Base-by-base conservation (phyloP, 2,888 invertebrate species). In the Urechis unicinctus region DNA sequence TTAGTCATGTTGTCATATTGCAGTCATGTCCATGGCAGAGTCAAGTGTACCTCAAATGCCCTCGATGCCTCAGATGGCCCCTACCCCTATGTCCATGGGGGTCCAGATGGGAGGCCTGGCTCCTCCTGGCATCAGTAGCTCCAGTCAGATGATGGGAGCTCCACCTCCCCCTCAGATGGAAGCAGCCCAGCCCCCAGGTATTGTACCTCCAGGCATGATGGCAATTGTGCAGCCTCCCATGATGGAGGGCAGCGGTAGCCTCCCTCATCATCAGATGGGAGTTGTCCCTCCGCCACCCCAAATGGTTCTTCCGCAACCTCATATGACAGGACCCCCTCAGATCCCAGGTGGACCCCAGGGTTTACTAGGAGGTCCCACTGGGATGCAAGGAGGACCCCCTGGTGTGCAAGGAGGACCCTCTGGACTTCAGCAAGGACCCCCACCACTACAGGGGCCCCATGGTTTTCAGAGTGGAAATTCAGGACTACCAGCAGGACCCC, bases 141-240 rank as follows among this genome's bases (percentile, higher is more conserved):
- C 41, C 41, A 29, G 45, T 45, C 42, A 45, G n/a, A n/a, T n/a
- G n/a, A n/a, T n/a, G n/a, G n/a, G n/a, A n/a, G n/a, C n/a, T 30
- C 52, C 59, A 50, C 56, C 57, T 24, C 58, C 50, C 25, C 48
- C 24, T 50, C 56, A 53, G 49, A 56, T 56, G 28, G n/a, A n/a
- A n/a, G n/a, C n/a, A n/a, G n/a, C n/a, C n/a, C n/a, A n/a, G n/a
- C n/a, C n/a, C n/a, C n/a, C n/a, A n/a, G n/a, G n/a, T n/a, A n/a
- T n/a, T n/a, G n/a, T n/a, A n/a, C n/a, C n/a, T n/a, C n/a, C n/a
- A n/a, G n/a, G n/a, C n/a, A n/a, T n/a, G n/a, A n/a, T n/a, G n/a
- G n/a, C n/a, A n/a, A n/a, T n/a, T n/a, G n/a, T n/a, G n/a, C n/a
- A n/a, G n/a, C n/a, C n/a, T n/a, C n/a, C n/a, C n/a, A n/a, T n/a